Conservation (phyloP, 2,888 invertebrate genomes). For the Lobophora halterata region DNA sequence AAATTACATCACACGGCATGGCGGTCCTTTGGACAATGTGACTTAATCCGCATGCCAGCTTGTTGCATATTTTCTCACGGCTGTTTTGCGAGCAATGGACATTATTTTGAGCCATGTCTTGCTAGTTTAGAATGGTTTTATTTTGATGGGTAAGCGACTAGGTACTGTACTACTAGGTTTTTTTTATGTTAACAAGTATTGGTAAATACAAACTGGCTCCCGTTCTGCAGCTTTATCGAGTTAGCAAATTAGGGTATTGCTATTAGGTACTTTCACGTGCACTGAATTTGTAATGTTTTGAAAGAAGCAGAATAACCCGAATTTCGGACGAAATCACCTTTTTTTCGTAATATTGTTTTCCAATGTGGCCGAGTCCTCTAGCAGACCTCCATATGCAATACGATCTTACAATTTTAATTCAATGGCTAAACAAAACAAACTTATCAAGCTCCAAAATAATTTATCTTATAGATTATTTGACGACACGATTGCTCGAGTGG, state of each 20-base stretch:
- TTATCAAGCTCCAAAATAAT: too few relatives aligned
- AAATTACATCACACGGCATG: conserved; percentile 19
- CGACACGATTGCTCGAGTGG: too few relatives aligned
- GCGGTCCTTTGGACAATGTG: conserved; percentile 25
- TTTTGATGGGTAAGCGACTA: conserved; percentile 11
- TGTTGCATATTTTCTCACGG: conserved; percentile 39
- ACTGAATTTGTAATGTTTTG: conserved; percentile 8
- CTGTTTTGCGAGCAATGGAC: conserved; percentile 30
- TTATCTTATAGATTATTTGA: too few relatives aligned
- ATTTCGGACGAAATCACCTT: not conserved
- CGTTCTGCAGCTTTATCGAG: too few relatives aligned
- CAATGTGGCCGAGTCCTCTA: conserved; percentile 1
- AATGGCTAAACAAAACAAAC: too few relatives aligned
- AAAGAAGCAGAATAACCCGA: conserved; percentile 4
- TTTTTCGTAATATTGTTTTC: not conserved
- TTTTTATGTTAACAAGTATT: too few relatives aligned
- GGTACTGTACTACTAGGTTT: too few relatives aligned
- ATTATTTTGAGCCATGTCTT: conserved; percentile 24
- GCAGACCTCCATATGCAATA: too few relatives aligned
- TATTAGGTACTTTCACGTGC: conserved; percentile 3
- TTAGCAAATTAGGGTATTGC: conserved; percentile 1
- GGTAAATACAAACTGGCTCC: too few relatives aligned
- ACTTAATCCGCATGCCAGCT: conserved; percentile 29
- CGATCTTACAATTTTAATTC: too few relatives aligned
- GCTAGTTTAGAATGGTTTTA: conserved; percentile 14